Base-by-base conservation (phyloP, 2,888 invertebrate genomes). In the Acrocera orbiculus region DNA sequence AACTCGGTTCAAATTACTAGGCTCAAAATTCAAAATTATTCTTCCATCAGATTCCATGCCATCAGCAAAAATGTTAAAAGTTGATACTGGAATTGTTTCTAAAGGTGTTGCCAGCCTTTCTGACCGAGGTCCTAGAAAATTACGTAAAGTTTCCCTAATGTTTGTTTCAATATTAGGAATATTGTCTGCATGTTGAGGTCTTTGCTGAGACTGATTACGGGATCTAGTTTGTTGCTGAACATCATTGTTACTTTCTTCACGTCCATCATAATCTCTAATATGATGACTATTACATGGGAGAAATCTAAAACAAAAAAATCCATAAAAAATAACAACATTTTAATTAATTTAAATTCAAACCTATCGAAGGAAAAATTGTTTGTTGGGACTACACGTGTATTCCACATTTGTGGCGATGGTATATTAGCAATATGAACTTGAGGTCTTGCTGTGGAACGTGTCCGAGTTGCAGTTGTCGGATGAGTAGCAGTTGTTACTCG, bases 261-360 rank as follows among this genome's bases (percentile, higher is more conserved):
- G 36, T 2, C 19, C 19, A 13, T 52, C 55, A 4, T 47, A 45
- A 13, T 61, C 62, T 1, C 64, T 65, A 32, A 76, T 62, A 46
- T 77, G 77, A 53, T 76, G 75, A 23, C 76, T 77, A 50, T 71
- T 74, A 49, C 79, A 80, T 2, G 74, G 74, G 43, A 80, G 58
- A 48, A 75, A 76, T 20, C 61, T 56, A 44, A 10, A 36, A 20
- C 20, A 19, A 32, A 27, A 31, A 5, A 19, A 11, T 5, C 8
- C 3, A 30, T 24, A 16, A 5, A 5, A 14, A 23, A 13, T 16
- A 5, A 10, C 11, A 16, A n/a, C 5, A 15, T 22, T 22, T 30
- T 11, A 10, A 30, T 13, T 19, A n/a, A 30, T n/a, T 24, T 31
- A 16, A 28, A 23, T 30, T 16, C 4, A 9, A 31, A 49, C 50